Percentiles rank a stretch among this genome's conserved stretches.
phyloP scores from a whole-genome alignment of 2,888 invertebrate species.

The Camptogramma bilineatum region DNA sequence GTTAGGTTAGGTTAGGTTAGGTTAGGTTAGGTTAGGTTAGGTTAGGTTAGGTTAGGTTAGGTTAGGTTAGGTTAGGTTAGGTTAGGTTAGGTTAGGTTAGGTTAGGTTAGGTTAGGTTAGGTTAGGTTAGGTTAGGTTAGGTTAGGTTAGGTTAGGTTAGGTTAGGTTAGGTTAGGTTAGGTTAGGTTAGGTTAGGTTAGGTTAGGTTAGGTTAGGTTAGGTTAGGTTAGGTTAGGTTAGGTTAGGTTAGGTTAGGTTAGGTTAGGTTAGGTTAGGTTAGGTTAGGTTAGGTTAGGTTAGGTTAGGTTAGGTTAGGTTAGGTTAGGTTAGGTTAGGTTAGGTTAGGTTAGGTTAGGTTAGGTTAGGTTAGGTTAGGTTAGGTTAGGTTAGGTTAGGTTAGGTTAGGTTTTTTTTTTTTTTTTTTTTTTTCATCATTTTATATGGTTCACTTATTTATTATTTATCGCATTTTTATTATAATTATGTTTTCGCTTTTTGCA shows the following conservation, averaged over 20 bases:
- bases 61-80: constrained; percentile 39
- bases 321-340: constrained; percentile 34
- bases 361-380: constrained; percentile 40
- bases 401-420: constrained; percentile 37
- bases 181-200: constrained; percentile 49
- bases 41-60: constrained; percentile 46
- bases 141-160: constrained; percentile 43
- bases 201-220: constrained; percentile 48
- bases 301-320: constrained; percentile 42
- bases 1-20: constrained; percentile 39
- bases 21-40: constrained; percentile 35
- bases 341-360: constrained; percentile 33
- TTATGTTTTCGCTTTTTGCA: too few species aligned
- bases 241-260: constrained; percentile 47
- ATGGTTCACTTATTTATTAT: too few species aligned
- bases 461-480: too few species aligned
- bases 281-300: constrained; percentile 48
- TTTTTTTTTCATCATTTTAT: too few species aligned
- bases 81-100: constrained; percentile 31
- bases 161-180: constrained; percentile 45
- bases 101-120: constrained; percentile 41
- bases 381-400: constrained; percentile 39
- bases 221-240: constrained; percentile 45
- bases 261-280: constrained; percentile 46
- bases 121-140: constrained; percentile 46